These are phyloP conservation scores for Drosophila kanapiae DNA, from an alignment of 1,140 invertebrate genomes.

Conservation along the genomic window DNA sequence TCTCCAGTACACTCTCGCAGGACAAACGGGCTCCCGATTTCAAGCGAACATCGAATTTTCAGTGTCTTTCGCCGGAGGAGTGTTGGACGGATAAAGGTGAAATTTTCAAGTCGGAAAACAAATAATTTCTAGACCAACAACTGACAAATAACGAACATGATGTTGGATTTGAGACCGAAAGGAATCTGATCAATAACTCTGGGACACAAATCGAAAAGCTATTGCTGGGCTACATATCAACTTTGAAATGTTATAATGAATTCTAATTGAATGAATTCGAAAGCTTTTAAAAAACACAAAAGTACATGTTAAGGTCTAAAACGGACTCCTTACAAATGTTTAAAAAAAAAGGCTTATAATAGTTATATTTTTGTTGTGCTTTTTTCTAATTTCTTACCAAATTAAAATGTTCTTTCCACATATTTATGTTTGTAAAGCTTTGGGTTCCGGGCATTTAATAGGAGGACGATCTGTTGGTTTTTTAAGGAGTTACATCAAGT, in stretches of 20 bases:
- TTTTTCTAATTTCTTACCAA: too few species aligned
- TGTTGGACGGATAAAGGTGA: conserved; percentile 39
- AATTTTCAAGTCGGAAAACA: conserved; percentile 65
- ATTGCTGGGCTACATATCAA: not conserved
- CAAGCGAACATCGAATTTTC: conserved; percentile 78
- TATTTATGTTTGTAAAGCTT: too few species aligned
- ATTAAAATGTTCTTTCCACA: too few species aligned
- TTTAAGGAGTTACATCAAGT: too few species aligned
- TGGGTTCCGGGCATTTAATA: too few species aligned
- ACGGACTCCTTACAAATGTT: too few species aligned
- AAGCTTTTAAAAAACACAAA: not conserved
- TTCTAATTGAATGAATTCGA: not conserved
- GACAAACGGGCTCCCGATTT: conserved; percentile 46
- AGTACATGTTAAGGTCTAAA: too few species aligned
- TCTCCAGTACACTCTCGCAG: conserved; percentile 60
- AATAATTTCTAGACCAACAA: conserved; percentile 69
- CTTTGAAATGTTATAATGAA: not conserved
- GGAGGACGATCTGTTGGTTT: too few species aligned
- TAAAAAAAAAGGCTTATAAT: too few species aligned
- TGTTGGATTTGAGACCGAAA: conserved; percentile 61
- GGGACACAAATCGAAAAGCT: conserved; percentile 28
- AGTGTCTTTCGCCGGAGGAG: conserved; percentile 63
- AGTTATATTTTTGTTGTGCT: too few species aligned
- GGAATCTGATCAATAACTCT: conserved; percentile 33
- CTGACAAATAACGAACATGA: conserved; percentile 77